Base-by-base conservation (phyloP, 2,797 vertebrate species). In the Phoeniculus purpureus region DNA sequence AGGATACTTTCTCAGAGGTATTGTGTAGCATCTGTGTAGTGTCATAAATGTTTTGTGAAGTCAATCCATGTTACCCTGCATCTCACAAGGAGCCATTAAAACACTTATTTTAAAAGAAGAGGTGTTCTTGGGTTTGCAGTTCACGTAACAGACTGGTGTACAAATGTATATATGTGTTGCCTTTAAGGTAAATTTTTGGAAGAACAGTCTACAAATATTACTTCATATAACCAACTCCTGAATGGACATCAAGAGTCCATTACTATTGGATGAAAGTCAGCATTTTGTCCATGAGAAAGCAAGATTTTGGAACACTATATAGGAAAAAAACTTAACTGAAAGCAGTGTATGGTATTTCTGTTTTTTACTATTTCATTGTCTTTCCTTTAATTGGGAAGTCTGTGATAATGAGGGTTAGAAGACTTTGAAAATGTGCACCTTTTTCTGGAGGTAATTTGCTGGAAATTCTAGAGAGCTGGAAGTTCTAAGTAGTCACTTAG, bases 1-100 rank as follows among this genome's bases (percentile, higher is more conserved):
- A 65, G 48, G 10, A 9, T 31, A 0, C 10, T 70, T 62, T 52
- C 59, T 59, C 1, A 1, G 27, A 61, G 25, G 3, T 82, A 12
- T 3, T 51, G 15, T 52, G 55, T 43, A 72, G 31, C 56, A 34
- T 55, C 29, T 72, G 6, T 73, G 45, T 31, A 16, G 26, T 21
- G n/a, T 59, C 32, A 12, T 32, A 51, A 59, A 29, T 34, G n/a
- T 72, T 65, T 29, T 56, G 19, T 80, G 20, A 61, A 65, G 21
- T 76, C 62, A 40, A 5, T 51, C 51, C 18, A 3, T 47, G 29
- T 52, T 59, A 81, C 5, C 27, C 20, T 34, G 43, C 10, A 21
- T 75, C 66, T 55, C 32, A 26, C 59, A 45, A 58, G 58, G 26
- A 61, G 7, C 21, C 64, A 31, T 54, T 76, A 32, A 67, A 87